A percentile compares a stretch with the other conserved stretches of the same genome.
phyloP scores from a whole-genome alignment of 1,140 invertebrate genomes.

The Drosophila quadrilineata region DNA sequence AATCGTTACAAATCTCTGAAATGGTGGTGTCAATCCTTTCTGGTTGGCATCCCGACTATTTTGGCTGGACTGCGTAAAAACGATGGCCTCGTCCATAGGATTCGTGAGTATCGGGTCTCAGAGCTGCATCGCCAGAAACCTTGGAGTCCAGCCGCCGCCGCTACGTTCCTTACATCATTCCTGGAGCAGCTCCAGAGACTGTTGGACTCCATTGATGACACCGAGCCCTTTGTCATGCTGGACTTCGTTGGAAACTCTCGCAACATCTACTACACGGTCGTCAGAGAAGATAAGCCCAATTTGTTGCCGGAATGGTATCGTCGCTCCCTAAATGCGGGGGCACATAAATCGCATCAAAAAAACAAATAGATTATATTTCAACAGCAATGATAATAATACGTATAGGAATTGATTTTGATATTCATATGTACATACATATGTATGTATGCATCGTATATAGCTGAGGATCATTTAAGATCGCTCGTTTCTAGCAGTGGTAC shows the following conservation, averaged over 20 bases:
- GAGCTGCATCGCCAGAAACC: slow-evolving; percentile 35
- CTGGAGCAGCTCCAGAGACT: slow-evolving; percentile 20
- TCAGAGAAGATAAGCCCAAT: background rate
- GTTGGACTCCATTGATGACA: slow-evolving; percentile 33
- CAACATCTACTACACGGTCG: slow-evolving; percentile 5
- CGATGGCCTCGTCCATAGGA: slow-evolving; percentile 81
- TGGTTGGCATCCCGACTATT: slow-evolving; percentile 85
- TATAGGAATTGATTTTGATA: no score
- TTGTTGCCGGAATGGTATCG: slow-evolving; percentile 51
- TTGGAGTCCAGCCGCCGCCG: slow-evolving; percentile 44
- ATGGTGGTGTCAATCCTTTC: slow-evolving; percentile 89
- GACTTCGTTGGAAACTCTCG: background rate
- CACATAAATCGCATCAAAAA: background rate
- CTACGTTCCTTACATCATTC: slow-evolving; percentile 35
- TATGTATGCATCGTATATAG: background rate
- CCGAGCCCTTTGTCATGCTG: slow-evolving; percentile 26
- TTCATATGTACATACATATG: no score
- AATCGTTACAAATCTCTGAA: slow-evolving; percentile 80
- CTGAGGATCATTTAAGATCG: slow-evolving; percentile 54
- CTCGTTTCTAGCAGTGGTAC: slow-evolving; percentile 53
- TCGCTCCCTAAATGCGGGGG: background rate
- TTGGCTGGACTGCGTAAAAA: slow-evolving; percentile 86
- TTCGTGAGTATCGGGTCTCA: slow-evolving; percentile 14
- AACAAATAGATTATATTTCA: background rate
- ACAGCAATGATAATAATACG: background rate